Conservation (phyloP, 1,140 invertebrate genomes). For the Laodelphax striatellus region DNA sequence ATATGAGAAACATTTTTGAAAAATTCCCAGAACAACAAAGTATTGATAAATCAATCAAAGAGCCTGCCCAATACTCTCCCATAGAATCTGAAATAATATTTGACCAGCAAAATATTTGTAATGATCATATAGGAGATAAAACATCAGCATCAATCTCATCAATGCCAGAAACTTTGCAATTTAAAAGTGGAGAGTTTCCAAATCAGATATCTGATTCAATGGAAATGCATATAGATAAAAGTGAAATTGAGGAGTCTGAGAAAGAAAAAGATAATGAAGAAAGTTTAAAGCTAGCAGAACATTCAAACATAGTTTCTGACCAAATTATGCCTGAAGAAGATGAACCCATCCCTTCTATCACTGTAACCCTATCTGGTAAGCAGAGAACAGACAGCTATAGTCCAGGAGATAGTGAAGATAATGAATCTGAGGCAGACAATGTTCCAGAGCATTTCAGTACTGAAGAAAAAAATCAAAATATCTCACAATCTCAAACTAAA, state of each 20-base stretch:
- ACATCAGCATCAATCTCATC: neutral
- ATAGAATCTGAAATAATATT: neutral
- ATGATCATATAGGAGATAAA: neutral
- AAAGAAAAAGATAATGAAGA: conserved; percentile 32
- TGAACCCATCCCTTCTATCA: conserved; percentile 18
- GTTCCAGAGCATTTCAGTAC: conserved; percentile 30
- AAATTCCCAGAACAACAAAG: neutral
- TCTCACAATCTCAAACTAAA: neutral
- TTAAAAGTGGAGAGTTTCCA: conserved; percentile 26
- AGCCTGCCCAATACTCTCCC: neutral
- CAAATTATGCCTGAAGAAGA: conserved; percentile 11
- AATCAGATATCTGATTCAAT: conserved; percentile 33
- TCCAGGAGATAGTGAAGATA: conserved; percentile 40
- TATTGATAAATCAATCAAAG: neutral
- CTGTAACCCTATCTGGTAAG: conserved; percentile 19
- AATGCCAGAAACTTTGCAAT: conserved; percentile 23
- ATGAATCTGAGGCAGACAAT: conserved; percentile 40
- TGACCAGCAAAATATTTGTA: neutral
- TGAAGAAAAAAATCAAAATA: conserved; percentile 4
- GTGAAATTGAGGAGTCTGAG: conserved; percentile 37
- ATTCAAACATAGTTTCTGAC: conserved; percentile 4
- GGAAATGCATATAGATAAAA: conserved; percentile 39
- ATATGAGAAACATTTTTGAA: neutral
- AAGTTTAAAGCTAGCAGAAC: conserved; percentile 27
- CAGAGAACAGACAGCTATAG: conserved; percentile 28